phyloP scores from a whole-genome alignment of 35 echinoderm and acorn worm genomes.

The Eucidaris tribuloides region DNA sequence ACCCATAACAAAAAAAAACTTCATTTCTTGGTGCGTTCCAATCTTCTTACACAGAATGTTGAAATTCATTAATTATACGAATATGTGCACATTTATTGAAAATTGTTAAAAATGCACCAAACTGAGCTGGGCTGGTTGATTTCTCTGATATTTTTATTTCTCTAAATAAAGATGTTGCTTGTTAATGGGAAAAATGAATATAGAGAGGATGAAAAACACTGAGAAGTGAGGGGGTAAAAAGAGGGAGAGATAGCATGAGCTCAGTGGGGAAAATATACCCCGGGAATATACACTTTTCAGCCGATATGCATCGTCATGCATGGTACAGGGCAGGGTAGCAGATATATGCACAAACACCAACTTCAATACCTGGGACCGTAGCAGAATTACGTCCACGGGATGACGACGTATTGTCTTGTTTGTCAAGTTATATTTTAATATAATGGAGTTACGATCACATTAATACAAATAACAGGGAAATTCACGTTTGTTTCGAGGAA shows the following conservation, averaged over 20 bases:
- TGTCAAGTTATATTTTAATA: background rate
- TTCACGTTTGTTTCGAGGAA: background rate
- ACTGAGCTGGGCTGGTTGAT: too few species aligned
- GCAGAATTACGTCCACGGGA: background rate
- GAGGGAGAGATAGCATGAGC: background rate
- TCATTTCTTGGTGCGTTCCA: too few species aligned
- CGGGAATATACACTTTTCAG: background rate
- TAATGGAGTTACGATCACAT: background rate
- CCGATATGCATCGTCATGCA: background rate
- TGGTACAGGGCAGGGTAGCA: background rate
- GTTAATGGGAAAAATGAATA: too few species aligned
- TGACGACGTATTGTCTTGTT: background rate
- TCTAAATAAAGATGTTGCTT: too few species aligned
- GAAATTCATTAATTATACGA: too few species aligned
- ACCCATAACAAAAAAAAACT: too few species aligned
- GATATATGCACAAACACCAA: background rate
- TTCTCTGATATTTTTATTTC: too few species aligned
- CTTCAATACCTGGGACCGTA: slow-evolving; percentile 5
- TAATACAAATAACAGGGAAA: background rate
- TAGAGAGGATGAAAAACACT: too few species aligned
- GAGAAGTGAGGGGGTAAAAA: background rate
- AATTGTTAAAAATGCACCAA: too few species aligned
- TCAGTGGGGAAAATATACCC: too few species aligned
- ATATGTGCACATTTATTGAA: too few species aligned
- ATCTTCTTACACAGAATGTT: too few species aligned